Base-by-base conservation (phyloP, 2,797 vertebrate species). In the Urosaurus nigricauda region DNA sequence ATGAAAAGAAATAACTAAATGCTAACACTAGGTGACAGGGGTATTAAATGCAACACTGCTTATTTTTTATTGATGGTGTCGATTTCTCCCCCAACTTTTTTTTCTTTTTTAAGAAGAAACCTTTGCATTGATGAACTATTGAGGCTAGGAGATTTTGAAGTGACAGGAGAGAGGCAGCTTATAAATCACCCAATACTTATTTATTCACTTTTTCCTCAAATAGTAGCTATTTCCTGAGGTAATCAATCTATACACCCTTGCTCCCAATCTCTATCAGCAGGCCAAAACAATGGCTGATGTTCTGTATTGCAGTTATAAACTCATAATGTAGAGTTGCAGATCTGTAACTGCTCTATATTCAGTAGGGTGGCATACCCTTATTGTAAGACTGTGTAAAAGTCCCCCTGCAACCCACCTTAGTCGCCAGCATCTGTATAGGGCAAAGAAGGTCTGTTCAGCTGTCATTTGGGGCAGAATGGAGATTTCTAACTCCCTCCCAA, bases 131-230 rank as follows among this genome's bases (percentile, higher is more conserved):
- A 94, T 93, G 92, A 93, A 94, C 91, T 94, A 26, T 93, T 88
- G 91, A 93, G 92, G 51, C 93, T 90, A 93, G 92, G 83, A 94
- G 93, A 88, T 86, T 79, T 93, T 71, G 90, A 93, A 93, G 91
- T 85, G 90, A 95, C 93, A 70, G 85, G 68, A 92, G 58, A 77
- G 91, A 93, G 84, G 79, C 3, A 58, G 86, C 93, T 95, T 95
- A 95, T 94, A 96, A 97, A 95, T 96, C 92, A 95, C 37, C 88
- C 91, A 90, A 87, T 91, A 93, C 89, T 88, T 86, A 87, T 92
- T 89, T 73, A 87, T 88, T 83, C 86, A 92, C 90, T 83, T 90
- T 96, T 92, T 95, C 95, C 94, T 93, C 94, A 93, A 79, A 96
- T 96, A 93, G 94, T 85, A 92, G 86, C 87, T 91, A 83, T 95